Percentiles rank a stretch among this genome's conserved stretches.
These are phyloP conservation scores for Bryconaethiops microstoma DNA, from an alignment of 2,797 vertebrate species.

Conservation along the genomic window DNA sequence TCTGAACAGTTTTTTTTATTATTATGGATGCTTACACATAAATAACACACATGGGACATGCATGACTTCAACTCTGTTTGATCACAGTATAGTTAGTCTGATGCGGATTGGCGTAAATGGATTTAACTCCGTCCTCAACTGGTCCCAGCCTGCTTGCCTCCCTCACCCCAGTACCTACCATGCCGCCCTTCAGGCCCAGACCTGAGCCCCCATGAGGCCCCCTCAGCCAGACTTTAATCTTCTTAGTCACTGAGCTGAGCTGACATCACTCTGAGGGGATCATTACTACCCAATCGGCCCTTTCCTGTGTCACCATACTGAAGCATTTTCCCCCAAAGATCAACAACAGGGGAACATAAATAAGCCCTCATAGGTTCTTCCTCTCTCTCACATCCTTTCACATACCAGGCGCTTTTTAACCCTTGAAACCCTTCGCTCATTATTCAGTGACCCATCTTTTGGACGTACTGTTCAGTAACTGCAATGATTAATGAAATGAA, in stretches of 20 bases:
- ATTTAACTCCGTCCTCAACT: background rate
- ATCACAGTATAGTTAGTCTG: background rate
- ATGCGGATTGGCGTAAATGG: background rate
- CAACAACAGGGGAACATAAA: slow-evolving; percentile 68
- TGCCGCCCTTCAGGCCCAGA: slow-evolving; percentile 40
- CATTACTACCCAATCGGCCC: slow-evolving; percentile 77
- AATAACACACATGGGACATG: no score
- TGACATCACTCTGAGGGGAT: slow-evolving; percentile 68
- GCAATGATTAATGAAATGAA: background rate
- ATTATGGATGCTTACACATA: no score
- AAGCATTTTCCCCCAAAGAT: slow-evolving; percentile 70
- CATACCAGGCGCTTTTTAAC: slow-evolving; percentile 10
- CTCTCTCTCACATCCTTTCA: slow-evolving; percentile 42
- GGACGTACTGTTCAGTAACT: background rate
- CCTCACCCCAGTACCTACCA: slow-evolving; percentile 36
- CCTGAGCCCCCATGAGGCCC: slow-evolving; percentile 13
- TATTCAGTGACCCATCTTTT: background rate
- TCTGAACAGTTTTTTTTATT: no score
- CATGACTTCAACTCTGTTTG: slow-evolving; percentile 4
- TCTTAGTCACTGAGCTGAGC: slow-evolving; percentile 67
- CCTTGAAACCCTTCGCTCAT: background rate
- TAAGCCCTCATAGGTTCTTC: slow-evolving; percentile 50
- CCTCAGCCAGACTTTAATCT: slow-evolving; percentile 56
- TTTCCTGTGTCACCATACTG: slow-evolving; percentile 74
- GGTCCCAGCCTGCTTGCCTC: background rate